Percentiles rank a stretch among this genome's conserved stretches.
Evolutionary conservation across 2,113 vertebrate genomes (phyloP).

Genomic region (Synodontis membranacea): DNA sequence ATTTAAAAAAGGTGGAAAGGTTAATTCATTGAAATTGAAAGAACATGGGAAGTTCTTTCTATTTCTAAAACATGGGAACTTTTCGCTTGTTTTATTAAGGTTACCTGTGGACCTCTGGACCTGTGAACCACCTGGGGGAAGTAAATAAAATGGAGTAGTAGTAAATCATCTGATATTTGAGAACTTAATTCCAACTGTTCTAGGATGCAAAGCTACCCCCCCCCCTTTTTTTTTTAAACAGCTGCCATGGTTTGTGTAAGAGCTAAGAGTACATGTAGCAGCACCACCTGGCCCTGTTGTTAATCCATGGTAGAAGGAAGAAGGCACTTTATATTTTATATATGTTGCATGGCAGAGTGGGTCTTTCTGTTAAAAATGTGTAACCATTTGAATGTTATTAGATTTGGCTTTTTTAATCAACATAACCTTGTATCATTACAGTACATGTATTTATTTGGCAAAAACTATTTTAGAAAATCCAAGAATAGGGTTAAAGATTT

Average conservation of each 20-base stretch:
- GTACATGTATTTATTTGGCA: conserved; percentile 6
- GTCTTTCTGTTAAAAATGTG: background rate
- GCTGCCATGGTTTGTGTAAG: conserved; percentile 54
- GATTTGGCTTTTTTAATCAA: background rate
- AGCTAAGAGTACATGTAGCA: conserved; percentile 47
- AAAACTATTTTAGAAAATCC: background rate
- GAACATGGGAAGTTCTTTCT: too few species aligned
- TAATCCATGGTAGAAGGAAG: conserved; percentile 31
- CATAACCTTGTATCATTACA: background rate
- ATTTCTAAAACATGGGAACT: too few species aligned
- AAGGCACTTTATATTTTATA: background rate
- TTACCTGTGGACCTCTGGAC: too few species aligned
- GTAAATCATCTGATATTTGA: too few species aligned
- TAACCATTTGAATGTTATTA: background rate
- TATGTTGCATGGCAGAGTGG: background rate
- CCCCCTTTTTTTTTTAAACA: conserved; percentile 53
- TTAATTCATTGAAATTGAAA: too few species aligned
- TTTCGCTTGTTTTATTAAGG: too few species aligned
- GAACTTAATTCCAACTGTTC: conserved; percentile 52
- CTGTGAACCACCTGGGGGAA: too few species aligned
- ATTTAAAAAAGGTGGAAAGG: too few species aligned
- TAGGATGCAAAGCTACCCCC: conserved; percentile 59
- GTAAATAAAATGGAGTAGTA: too few species aligned
- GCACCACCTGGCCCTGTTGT: conserved; percentile 41
- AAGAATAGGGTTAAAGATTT: background rate